phyloP scores from a whole-genome alignment of 2,797 vertebrate species.

The Adrianichthys oophorus region DNA sequence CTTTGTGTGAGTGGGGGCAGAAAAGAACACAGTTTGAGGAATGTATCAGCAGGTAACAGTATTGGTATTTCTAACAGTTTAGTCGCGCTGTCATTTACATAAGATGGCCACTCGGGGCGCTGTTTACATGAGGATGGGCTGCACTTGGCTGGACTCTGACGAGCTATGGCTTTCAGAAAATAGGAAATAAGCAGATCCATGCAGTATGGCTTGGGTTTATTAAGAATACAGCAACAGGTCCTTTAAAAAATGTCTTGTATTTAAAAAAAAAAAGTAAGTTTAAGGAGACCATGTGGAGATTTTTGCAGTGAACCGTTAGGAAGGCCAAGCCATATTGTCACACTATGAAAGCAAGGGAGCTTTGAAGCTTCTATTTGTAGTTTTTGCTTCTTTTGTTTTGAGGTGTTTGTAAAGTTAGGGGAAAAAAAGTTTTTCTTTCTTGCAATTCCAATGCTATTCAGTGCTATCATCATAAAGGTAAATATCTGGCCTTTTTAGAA shows the following conservation, averaged over 20 bases:
- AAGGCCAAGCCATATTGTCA: too few species aligned
- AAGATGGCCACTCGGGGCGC: conserved; percentile 15
- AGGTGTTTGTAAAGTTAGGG: too few species aligned
- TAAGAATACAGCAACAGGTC: conserved; percentile 31
- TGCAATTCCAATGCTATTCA: too few species aligned
- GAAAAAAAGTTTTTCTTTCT: too few species aligned
- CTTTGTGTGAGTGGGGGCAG: conserved; percentile 50
- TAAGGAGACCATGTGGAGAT: background rate
- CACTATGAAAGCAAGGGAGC: too few species aligned
- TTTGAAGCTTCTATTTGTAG: too few species aligned
- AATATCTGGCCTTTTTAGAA: too few species aligned
- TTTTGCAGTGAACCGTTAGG: too few species aligned
- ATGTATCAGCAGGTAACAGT: conserved; percentile 66
- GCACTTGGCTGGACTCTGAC: conserved; percentile 45
- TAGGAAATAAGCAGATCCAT: conserved; percentile 51
- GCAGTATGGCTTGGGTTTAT: conserved; percentile 60
- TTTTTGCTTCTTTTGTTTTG: too few species aligned
- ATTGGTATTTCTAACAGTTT: conserved; percentile 55
- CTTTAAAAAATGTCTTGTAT: conserved; percentile 13
- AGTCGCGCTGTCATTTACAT: conserved; percentile 38
- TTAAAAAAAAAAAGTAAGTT: background rate
- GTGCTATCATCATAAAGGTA: too few species aligned
- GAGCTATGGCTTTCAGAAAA: conserved; percentile 56
- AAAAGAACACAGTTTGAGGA: conserved; percentile 72
- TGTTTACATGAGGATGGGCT: conserved; percentile 39